Base-by-base conservation (phyloP, 2,797 vertebrate species). In the Coracias cyanogaster region DNA sequence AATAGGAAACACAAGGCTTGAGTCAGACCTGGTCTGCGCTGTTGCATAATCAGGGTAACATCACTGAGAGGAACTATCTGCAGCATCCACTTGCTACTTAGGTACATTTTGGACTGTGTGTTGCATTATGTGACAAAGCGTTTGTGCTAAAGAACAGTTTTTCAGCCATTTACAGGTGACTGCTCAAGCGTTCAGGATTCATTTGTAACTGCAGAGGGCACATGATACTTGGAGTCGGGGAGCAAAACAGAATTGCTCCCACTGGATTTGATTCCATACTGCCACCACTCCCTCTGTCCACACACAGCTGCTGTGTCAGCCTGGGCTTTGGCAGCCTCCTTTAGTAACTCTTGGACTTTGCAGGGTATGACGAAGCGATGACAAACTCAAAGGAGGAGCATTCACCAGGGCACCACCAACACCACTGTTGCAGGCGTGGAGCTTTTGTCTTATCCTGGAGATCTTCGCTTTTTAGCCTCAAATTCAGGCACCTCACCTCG, bases 211-310 rank as follows among this genome's bases (percentile, higher is more conserved):
- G 25, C 12, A 48, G 45, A 70, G 15, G 33, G 10, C 37, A 33
- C 1, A 26, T 5, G 20, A 14, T 58, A 5, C 21, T 70, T 35
- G 4, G 14, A 48, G 25, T 6, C 6, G 0, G 0, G 49, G 37
- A 79, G 54, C 37, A 54, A 82, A 83, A 4, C 8, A 66, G 62
- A 57, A 69, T 26, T 12, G 31, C 33, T 79, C 1, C 1, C 25
- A 3, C 8, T 35, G 35, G 26, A 12, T 76, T 76, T 51, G 45
- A 22, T 51, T 45, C 9, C 2, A 7, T 39, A 4, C 14, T 76
- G 37, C 33, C 57, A 61, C 9, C n/a, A 2, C n/a, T 28, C 24
- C 26, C 41, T 77, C 43, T 26, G 10, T 64, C 29, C 55, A 29
- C 6, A 13, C 14, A 17, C 2, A 15, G 76, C 48, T 74, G 58